Evolutionary conservation across 1,140 invertebrate genomes (phyloP).

Genomic region (Oppia nitens): DNA sequence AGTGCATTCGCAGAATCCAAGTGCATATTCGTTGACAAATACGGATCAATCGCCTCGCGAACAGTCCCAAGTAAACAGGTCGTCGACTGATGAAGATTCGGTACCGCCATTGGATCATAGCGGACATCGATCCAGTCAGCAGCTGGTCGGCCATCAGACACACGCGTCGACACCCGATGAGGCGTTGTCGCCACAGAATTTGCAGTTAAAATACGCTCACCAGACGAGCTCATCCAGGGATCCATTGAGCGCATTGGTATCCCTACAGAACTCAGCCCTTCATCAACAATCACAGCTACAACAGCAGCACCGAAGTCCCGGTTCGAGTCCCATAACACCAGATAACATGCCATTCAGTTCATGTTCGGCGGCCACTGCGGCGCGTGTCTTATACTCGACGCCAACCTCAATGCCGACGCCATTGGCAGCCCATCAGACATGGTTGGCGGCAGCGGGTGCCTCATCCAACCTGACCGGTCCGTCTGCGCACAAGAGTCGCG

Average conservation of each 20-base stretch:
- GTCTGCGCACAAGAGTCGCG: not conserved
- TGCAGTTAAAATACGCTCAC: not conserved
- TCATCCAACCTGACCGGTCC: not conserved
- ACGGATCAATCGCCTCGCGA: not conserved
- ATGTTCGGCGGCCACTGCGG: not conserved
- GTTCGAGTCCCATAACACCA: not conserved
- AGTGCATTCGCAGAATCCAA: not conserved
- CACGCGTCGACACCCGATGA: not conserved
- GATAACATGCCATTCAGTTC: not conserved
- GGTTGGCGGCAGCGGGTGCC: not conserved
- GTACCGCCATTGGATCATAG: not conserved
- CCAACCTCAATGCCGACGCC: not conserved
- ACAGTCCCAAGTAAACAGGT: not conserved
- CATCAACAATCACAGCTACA: not conserved
- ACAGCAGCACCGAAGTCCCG: not conserved
- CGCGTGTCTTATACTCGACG: not conserved
- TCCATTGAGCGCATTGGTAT: not conserved
- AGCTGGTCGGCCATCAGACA: not conserved
- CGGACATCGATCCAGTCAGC: not conserved
- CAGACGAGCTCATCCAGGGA: not conserved
- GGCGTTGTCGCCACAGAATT: not conserved
- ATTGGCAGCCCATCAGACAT: not conserved
- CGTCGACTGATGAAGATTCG: not conserved
- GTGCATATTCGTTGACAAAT: not conserved
- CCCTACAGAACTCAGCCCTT: not conserved